Percentiles rank a stretch among this genome's conserved stretches.
Conservation (phyloP, 2,888 invertebrate genomes). For the Lypha dubia region DNA sequence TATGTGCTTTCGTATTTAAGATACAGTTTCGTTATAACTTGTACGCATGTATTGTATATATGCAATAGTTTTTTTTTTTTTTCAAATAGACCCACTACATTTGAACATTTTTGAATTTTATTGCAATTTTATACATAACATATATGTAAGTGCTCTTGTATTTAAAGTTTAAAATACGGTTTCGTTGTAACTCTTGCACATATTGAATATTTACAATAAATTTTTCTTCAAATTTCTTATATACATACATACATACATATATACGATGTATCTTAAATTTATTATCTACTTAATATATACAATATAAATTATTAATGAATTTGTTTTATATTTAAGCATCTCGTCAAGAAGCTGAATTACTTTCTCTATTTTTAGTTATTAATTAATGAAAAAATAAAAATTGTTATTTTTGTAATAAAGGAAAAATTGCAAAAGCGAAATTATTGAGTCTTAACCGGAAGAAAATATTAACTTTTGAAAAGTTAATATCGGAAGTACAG, state of each 20-base stretch:
- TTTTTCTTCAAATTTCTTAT: not conserved
- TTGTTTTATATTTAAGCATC: conserved; percentile 26
- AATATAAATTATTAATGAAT: conserved; percentile 26
- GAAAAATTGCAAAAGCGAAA: no score
- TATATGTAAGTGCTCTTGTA: not conserved
- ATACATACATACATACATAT: not conserved
- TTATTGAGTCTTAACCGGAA: no score
- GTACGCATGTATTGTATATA: no score
- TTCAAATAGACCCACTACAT: no score
- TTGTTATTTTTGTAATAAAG: not conserved
- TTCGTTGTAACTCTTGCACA: conserved; percentile 23
- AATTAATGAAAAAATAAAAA: conserved; percentile 1
- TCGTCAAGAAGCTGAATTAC: not conserved
- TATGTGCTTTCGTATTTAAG: no score
- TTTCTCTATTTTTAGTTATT: not conserved
- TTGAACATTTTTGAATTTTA: no score
- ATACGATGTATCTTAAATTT: not conserved
- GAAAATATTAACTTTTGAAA: no score
- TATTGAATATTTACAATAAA: conserved; percentile 14
- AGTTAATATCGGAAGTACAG: no score
- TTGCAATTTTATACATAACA: no score
- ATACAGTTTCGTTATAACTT: no score
- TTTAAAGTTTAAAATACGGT: conserved; percentile 5
- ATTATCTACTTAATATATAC: conserved; percentile 4
- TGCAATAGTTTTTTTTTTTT: no score